phyloP scores from a whole-genome alignment of 2,888 invertebrate species.

The Amaurobius ferox region DNA sequence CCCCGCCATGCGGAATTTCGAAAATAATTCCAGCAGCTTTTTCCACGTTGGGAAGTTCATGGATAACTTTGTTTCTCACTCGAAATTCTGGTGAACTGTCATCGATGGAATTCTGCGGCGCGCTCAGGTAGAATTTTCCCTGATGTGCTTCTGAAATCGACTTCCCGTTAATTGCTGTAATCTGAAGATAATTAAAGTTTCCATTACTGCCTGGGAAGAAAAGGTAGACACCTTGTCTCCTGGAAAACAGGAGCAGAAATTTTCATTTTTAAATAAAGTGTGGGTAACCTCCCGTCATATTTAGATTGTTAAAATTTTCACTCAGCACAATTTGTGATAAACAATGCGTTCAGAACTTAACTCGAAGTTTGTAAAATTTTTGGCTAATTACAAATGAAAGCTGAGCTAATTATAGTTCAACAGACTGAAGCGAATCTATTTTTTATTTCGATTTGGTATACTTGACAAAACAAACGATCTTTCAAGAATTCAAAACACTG shows the following conservation, averaged over 20 bases:
- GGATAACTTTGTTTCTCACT: conserved; percentile 60
- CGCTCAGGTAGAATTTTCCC: conserved; percentile 43
- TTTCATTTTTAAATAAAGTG: conserved; percentile 19
- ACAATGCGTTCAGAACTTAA: not conserved
- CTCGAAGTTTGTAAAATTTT: too few relatives aligned
- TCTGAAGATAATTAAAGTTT: conserved; percentile 65
- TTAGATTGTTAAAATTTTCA: conserved; percentile 2
- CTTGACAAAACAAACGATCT: too few relatives aligned
- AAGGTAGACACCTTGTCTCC: not conserved
- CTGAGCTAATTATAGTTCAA: not conserved
- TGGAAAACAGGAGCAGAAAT: not conserved
- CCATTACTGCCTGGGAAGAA: conserved; percentile 37
- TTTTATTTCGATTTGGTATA: too few relatives aligned
- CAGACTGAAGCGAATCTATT: too few relatives aligned
- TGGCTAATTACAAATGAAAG: too few relatives aligned
- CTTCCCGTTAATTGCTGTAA: conserved; percentile 36
- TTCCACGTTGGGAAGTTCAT: conserved; percentile 34
- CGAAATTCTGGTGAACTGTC: conserved; percentile 41
- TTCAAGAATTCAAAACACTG: too few relatives aligned
- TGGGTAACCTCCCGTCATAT: not conserved
- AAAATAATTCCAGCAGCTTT: conserved; percentile 52
- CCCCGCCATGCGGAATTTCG: conserved; percentile 34
- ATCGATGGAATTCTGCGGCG: conserved; percentile 30
- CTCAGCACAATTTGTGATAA: not conserved
- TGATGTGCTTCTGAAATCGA: conserved; percentile 18